A percentile compares a stretch with the other conserved stretches of the same genome.
Conservation (phyloP, 2,113 vertebrate genomes). For the Puma concolor region DNA sequence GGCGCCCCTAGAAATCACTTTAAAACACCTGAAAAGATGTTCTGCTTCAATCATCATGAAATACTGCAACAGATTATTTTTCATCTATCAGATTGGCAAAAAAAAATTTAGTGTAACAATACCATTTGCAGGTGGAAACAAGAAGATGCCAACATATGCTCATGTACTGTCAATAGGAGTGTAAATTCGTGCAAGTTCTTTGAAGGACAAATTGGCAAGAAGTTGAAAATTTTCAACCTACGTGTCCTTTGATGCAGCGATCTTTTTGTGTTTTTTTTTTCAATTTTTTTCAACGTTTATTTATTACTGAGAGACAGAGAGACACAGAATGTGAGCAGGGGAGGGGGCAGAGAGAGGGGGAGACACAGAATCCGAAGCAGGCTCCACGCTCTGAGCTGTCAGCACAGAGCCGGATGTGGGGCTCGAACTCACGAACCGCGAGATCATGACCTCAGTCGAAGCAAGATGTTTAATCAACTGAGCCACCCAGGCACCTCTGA, state of each 20-base stretch:
- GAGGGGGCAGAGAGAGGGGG: too few species aligned
- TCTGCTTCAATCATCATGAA: not conserved
- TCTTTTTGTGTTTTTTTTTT: not conserved
- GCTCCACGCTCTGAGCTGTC: too few species aligned
- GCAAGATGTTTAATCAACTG: too few species aligned
- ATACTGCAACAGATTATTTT: not conserved
- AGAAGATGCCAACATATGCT: not conserved
- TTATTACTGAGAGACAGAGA: too few species aligned
- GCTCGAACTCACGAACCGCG: too few species aligned
- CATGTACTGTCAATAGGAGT: not conserved
- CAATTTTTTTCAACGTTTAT: too few species aligned
- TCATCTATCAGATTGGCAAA: not conserved
- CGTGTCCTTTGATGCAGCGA: not conserved
- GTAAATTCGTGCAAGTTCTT: not conserved
- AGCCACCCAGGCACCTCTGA: not conserved
- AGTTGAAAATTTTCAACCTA: slow-evolving; percentile 1
- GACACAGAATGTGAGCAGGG: too few species aligned
- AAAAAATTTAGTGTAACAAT: not conserved
- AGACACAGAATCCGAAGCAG: too few species aligned
- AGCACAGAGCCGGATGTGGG: too few species aligned
- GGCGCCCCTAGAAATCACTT: not conserved
- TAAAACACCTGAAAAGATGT: slow-evolving; percentile 21
- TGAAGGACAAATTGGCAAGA: not conserved
- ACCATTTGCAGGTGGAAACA: not conserved
- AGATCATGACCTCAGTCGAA: too few species aligned